These are phyloP conservation scores for Platycercus adscitus DNA, from an alignment of 2,113 vertebrate genomes.

Conservation along the genomic window DNA sequence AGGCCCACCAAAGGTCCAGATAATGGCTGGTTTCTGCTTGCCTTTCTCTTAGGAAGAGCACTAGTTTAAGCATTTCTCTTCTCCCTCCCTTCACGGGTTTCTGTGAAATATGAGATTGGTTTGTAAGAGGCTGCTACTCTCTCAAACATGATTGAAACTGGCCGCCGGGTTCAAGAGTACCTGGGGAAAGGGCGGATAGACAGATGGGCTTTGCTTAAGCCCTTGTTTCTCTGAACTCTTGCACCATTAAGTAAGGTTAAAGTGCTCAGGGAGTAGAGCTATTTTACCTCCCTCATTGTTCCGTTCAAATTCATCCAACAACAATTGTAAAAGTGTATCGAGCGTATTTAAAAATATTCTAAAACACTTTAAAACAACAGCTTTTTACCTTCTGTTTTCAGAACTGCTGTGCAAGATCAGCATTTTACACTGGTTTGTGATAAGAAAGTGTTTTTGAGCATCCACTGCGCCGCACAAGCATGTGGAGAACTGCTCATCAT, in stretches of 20 bases:
- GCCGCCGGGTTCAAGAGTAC: background rate
- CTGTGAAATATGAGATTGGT: background rate
- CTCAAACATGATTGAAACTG: background rate
- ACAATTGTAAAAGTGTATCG: background rate
- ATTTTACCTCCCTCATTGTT: background rate
- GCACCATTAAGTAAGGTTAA: background rate
- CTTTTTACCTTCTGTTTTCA: background rate
- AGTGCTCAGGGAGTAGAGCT: background rate
- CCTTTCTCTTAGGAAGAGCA: background rate
- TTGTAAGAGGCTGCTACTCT: background rate
- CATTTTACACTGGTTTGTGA: background rate
- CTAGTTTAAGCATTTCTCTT: background rate
- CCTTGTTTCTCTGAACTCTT: background rate
- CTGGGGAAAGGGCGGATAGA: background rate
- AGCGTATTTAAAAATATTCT: background rate
- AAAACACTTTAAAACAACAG: background rate
- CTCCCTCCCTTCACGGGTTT: background rate
- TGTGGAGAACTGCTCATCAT: background rate
- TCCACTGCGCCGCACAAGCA: background rate
- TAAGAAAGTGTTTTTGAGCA: background rate
- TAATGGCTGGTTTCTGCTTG: background rate
- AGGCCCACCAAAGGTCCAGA: background rate
- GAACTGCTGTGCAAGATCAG: background rate
- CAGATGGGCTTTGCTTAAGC: background rate
- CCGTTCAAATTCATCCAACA: background rate